These are phyloP conservation scores for Cephalopholis sonnerati DNA, from an alignment of 2,113 vertebrate species.

Conservation along the genomic window DNA sequence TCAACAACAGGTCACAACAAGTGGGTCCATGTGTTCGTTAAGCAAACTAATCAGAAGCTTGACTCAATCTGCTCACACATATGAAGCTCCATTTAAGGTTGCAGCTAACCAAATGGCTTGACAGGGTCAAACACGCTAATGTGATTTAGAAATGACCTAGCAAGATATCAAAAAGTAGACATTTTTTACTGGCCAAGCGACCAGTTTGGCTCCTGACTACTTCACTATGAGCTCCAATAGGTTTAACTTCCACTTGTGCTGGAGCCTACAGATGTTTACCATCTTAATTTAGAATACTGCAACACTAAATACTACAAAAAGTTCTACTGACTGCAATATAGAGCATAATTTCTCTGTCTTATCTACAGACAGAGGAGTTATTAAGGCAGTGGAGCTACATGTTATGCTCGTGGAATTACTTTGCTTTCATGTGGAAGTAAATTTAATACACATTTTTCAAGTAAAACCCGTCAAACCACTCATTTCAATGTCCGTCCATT, in stretches of 20 bases:
- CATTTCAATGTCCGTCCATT: background rate
- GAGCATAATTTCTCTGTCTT: background rate
- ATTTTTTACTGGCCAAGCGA: background rate
- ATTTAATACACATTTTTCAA: constrained; percentile 7
- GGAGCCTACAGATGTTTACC: background rate
- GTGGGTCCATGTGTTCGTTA: background rate
- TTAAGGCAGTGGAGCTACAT: background rate
- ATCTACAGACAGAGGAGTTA: background rate
- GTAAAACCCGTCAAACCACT: background rate
- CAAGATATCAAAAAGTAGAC: background rate
- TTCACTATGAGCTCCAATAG: background rate
- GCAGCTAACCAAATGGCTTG: background rate
- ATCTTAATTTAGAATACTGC: background rate
- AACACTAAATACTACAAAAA: background rate
- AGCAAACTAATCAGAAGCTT: background rate
- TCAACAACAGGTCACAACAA: background rate
- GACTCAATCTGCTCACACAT: background rate
- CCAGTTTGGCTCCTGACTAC: background rate
- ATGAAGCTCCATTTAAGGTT: background rate
- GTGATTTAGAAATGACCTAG: background rate
- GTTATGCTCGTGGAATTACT: background rate
- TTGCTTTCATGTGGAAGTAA: background rate
- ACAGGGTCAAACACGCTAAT: background rate
- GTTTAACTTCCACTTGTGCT: background rate
- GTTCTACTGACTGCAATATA: background rate